phyloP scores from a whole-genome alignment of 2,113 vertebrate genomes.

The Caranx melampygus region DNA sequence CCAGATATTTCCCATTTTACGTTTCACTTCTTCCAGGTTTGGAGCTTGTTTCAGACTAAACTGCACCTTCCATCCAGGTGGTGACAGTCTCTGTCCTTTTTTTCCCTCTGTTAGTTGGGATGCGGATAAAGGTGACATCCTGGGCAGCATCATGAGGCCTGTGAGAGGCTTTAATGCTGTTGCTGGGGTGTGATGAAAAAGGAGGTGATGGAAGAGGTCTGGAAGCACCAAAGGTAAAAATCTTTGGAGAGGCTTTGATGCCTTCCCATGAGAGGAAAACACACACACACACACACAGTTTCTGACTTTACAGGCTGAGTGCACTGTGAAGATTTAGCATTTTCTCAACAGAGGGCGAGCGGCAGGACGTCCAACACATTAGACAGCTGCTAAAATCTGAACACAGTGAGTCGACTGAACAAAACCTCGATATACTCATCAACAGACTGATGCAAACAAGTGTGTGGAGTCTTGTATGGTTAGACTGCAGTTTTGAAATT shows the following conservation, averaged over 20 bases:
- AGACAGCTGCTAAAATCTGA: neutral
- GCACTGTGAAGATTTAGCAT: neutral
- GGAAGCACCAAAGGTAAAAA: neutral
- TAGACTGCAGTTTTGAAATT: neutral
- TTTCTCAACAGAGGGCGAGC: neutral
- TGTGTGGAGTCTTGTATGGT: too few relatives aligned
- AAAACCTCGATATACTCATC: too few relatives aligned
- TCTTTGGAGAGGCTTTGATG: slow-evolving; percentile 27
- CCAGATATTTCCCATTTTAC: too few relatives aligned
- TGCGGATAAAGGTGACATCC: neutral
- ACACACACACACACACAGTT: neutral
- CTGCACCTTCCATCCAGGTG: too few relatives aligned
- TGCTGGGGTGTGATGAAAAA: neutral
- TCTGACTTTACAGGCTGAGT: neutral
- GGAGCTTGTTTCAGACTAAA: too few relatives aligned
- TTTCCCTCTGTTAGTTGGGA: neutral
- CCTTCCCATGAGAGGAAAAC: neutral
- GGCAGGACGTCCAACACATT: too few relatives aligned
- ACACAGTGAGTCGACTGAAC: too few relatives aligned
- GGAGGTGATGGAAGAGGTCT: neutral
- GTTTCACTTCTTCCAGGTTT: too few relatives aligned
- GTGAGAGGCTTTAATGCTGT: slow-evolving; percentile 15
- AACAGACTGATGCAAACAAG: too few relatives aligned
- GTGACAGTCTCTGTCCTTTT: too few relatives aligned
- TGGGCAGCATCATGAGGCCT: neutral